Evolutionary conservation across 2,888 invertebrate species (phyloP), one percentile per base, ranked within the genome.

Genomic region (Taenaris catops): DNA sequence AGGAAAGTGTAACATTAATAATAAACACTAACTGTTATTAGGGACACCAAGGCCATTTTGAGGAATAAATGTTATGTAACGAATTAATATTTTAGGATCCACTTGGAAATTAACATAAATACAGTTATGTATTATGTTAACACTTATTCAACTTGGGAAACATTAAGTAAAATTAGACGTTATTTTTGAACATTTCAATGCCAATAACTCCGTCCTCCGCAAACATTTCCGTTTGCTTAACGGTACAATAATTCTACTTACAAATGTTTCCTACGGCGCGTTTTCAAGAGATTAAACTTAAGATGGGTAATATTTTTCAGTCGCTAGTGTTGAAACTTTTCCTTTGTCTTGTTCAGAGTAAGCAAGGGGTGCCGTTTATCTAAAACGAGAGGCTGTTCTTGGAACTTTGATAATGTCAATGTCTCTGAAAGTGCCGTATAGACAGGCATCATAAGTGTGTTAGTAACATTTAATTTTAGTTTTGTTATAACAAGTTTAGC

Each of bases 251-350:
- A 61, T 64, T 68, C 61, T 70, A 72, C 71, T 75, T 73, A 70
- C 73, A 74, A 32, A 32, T 71, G 75, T 70, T 73, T 67, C 57
- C 59, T 60, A 58, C 59, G 31, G 37, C 62, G 55, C 64, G 58
- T 73, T 74, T 74, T 72, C 71, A 72, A 68, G 65, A 74, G 75
- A 79, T 80, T 80, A 76, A 80, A 79, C 73, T 79, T 70, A 68
- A 71, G 70, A 71, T 72, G 64, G 66, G 75, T 70, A 66, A 78
- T 80, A 80, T 80, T 79, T 79, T 79, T 76, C 76, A 67, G 65
- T 51, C 64, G 68, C 63, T 70, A 65, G 60, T 68, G 63, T 63
- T 56, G 58, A 67, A 78, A 78, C 60, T 76, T 32, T 74, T 65
- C 58, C 73, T 66, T 71, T 69, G 68, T 69, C 56, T 46, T 49